phyloP scores from a whole-genome alignment of 2,797 vertebrate genomes.

The Perdix hodgsoniae region DNA sequence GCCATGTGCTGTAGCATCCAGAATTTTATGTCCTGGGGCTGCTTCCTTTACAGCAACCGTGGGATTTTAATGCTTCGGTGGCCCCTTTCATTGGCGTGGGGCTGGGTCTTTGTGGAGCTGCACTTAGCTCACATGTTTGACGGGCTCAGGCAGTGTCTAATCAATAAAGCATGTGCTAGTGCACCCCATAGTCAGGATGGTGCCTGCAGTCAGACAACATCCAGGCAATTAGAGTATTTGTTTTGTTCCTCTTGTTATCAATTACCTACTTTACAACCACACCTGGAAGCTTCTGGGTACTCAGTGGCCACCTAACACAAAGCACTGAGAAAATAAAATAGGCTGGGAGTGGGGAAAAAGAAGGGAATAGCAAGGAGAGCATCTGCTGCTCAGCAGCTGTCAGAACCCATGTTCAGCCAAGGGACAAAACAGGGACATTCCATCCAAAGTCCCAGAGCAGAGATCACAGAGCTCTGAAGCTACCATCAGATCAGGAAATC shows the following conservation, averaged over 20 bases:
- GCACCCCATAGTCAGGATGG: neutral
- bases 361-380: neutral
- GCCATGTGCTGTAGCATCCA: neutral
- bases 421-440: neutral
- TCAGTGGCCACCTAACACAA: neutral
- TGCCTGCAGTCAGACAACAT: neutral
- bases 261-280: neutral
- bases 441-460: neutral
- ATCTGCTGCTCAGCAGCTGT: neutral
- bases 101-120: neutral
- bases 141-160: neutral
- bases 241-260: neutral
- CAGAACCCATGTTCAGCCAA: neutral
- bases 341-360: rapidly evolving
- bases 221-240: neutral
- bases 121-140: rapidly evolving
- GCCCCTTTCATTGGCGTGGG: neutral
- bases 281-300: neutral
- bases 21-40: neutral
- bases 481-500: neutral
- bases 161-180: neutral
- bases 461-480: neutral
- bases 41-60: neutral
- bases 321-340: neutral
- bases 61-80: neutral